Evolutionary conservation across 2,113 vertebrate species (phyloP).

Genomic region (Prietella phreatophila): DNA sequence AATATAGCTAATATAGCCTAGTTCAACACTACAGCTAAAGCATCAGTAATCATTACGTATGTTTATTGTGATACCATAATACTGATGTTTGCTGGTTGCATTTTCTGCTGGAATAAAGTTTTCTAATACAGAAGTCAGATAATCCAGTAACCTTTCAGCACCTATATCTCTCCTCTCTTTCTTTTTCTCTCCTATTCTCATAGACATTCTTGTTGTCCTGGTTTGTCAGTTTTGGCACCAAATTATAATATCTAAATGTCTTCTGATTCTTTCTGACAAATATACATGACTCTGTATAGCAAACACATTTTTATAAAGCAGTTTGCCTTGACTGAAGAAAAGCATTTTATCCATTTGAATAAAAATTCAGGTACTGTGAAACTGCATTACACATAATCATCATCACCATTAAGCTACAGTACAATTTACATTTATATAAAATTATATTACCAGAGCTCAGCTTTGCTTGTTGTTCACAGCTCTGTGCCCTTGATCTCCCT

Average conservation of each 20-base stretch:
- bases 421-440: not conserved
- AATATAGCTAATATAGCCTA: not conserved
- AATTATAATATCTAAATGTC: not conserved
- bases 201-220: not conserved
- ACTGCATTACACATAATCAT: not conserved
- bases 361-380: not conserved
- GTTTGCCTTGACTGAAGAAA: not conserved
- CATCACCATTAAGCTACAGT: not conserved
- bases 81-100: not conserved
- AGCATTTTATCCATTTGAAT: not conserved
- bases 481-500: not conserved
- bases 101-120: not conserved
- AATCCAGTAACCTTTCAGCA: constrained; percentile 3
- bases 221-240: not conserved
- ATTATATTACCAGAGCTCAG: not conserved
- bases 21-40: not conserved
- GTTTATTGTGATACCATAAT: not conserved
- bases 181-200: not conserved
- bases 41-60: not conserved
- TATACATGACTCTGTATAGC: not conserved
- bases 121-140: not conserved
- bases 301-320: not conserved
- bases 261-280: not conserved
- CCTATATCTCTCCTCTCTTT: not conserved
- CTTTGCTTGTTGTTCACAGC: constrained; percentile 1